phyloP scores from a whole-genome alignment of 1,140 invertebrate genomes.

The Neomicropteryx cornuta region DNA sequence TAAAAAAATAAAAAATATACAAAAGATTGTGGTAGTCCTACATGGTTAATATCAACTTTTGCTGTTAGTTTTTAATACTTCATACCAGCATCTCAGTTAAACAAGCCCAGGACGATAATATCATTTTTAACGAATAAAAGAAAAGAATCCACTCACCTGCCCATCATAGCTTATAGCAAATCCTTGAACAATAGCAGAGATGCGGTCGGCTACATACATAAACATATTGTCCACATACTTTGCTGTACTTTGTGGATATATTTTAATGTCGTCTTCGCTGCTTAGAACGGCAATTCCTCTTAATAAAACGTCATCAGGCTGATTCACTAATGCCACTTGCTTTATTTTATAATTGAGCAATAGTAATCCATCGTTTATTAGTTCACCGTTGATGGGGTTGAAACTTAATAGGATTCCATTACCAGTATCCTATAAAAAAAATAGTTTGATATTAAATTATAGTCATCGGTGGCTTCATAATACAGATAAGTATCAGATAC shows the following conservation, averaged over 20 bases:
- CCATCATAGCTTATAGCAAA: conserved; percentile 46
- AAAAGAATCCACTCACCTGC: conserved; percentile 19
- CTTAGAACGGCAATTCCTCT: conserved; percentile 69
- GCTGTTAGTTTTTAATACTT: no score
- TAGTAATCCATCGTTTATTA: conserved; percentile 42
- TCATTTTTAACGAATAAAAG: no score
- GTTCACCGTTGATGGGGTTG: conserved; percentile 75
- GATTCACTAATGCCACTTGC: conserved; percentile 61
- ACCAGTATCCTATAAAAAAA: conserved; percentile 46
- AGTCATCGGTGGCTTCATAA: background rate
- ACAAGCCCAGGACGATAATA: no score
- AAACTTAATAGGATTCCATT: conserved; percentile 69
- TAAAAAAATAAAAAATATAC: no score
- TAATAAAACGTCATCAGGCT: conserved; percentile 59
- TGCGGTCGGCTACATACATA: conserved; percentile 58
- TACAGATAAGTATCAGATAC: no score
- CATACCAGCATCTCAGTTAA: no score
- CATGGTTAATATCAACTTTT: no score
- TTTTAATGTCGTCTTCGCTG: conserved; percentile 47
- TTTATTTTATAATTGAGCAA: conserved; percentile 58
- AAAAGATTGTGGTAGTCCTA: no score
- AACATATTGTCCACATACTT: conserved; percentile 48
- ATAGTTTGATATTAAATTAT: conserved; percentile 8
- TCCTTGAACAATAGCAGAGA: conserved; percentile 55
- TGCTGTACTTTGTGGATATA: conserved; percentile 25